phyloP scores from a whole-genome alignment of 2,888 invertebrate species.

The Atherix ibis region DNA sequence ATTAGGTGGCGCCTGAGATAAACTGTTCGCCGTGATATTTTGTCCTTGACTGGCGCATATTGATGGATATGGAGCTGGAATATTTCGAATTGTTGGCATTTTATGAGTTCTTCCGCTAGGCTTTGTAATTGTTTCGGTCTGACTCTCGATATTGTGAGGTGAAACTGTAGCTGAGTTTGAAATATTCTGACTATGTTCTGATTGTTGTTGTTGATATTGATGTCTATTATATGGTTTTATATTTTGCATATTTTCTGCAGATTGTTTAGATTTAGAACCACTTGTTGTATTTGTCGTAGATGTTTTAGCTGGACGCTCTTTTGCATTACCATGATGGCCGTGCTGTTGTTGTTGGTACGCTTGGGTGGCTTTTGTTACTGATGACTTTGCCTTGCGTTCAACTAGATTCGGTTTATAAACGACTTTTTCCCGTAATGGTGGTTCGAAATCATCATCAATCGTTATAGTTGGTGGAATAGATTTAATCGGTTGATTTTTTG shows the following conservation, averaged over 20 bases:
- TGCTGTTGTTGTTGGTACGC: background rate
- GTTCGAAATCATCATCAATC: conserved; percentile 12
- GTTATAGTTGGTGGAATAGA: conserved; percentile 9
- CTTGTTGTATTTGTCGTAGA: background rate
- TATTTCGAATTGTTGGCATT: conserved; percentile 15
- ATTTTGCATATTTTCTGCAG: conserved; percentile 5
- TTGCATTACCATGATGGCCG: background rate
- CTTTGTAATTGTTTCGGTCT: conserved; percentile 4
- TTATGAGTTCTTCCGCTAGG: background rate
- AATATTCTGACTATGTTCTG: background rate
- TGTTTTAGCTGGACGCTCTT: background rate
- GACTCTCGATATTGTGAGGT: conserved; percentile 6
- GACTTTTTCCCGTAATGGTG: conserved; percentile 14
- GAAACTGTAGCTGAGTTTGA: conserved; percentile 3
- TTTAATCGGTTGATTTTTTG: conserved; percentile 4
- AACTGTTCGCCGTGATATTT: too few relatives aligned
- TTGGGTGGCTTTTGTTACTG: background rate
- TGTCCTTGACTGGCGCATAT: conserved; percentile 5
- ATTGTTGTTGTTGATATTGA: conserved; percentile 3
- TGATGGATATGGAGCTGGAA: conserved; percentile 16
- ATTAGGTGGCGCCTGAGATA: too few relatives aligned
- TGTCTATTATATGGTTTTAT: conserved; percentile 9
- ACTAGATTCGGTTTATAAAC: conserved; percentile 17
- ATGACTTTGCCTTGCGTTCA: conserved; percentile 24
- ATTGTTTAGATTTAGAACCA: too few relatives aligned